phyloP scores from a whole-genome alignment of 92 coral and sea anemone genomes.

The Zoanthus solanderi region DNA sequence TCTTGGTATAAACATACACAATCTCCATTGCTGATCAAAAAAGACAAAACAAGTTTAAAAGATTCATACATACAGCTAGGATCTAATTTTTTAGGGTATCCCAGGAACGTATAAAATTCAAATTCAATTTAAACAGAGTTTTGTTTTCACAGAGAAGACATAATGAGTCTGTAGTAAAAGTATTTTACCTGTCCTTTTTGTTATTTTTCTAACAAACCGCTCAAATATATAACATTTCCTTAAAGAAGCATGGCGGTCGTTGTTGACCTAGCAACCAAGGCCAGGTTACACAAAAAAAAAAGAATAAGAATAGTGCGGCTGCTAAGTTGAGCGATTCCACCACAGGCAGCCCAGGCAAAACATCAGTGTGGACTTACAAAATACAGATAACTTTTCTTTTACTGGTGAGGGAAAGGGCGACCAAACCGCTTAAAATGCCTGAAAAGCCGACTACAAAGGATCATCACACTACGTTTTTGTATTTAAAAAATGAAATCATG shows the following conservation, averaged over 20 bases:
- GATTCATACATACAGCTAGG: neutral
- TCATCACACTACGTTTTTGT: too few relatives aligned
- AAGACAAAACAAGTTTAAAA: neutral
- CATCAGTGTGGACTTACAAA: too few relatives aligned
- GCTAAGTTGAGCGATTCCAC: neutral
- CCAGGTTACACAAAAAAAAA: slow-evolving; percentile 22
- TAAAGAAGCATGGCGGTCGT: slow-evolving; percentile 43
- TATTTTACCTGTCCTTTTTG: neutral
- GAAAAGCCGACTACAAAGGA: too few relatives aligned
- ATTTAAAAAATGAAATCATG: too few relatives aligned
- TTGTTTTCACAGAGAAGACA: neutral
- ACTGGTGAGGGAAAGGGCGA: too few relatives aligned
- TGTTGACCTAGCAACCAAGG: slow-evolving; percentile 53
- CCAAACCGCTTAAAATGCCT: too few relatives aligned
- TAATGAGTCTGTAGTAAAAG: neutral
- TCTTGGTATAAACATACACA: slow-evolving; percentile 98
- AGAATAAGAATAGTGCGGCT: neutral
- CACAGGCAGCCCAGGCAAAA: too few relatives aligned
- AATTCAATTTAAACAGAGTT: neutral
- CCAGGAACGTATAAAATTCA: neutral
- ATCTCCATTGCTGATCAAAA: slow-evolving; percentile 81
- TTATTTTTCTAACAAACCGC: neutral
- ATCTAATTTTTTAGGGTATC: neutral
- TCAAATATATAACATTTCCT: neutral
- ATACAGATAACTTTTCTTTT: too few relatives aligned